These are phyloP conservation scores for Threskiornis aethiopicus DNA, from an alignment of 2,797 vertebrate genomes.

Conservation along the genomic window DNA sequence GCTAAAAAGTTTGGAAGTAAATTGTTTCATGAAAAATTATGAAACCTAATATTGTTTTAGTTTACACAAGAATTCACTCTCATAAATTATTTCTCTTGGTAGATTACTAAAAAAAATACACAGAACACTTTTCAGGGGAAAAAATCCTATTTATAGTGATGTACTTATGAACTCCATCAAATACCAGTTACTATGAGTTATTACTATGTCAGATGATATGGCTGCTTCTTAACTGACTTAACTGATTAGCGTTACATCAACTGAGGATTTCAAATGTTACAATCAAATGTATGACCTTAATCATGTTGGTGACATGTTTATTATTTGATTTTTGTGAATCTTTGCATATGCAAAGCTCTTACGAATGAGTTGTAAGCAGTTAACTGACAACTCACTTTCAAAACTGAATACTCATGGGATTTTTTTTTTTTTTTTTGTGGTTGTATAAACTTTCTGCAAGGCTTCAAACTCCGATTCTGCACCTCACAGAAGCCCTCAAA, in stretches of 20 bases:
- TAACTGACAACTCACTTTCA: background rate
- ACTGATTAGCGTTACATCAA: background rate
- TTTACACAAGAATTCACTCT: background rate
- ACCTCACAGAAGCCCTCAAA: background rate
- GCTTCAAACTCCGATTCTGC: background rate
- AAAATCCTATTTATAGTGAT: slow-evolving; percentile 14
- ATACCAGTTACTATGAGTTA: background rate
- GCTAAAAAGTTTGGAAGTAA: slow-evolving; percentile 39
- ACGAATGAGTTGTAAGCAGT: accelerated
- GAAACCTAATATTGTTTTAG: background rate
- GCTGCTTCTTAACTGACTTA: background rate
- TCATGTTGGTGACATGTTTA: background rate
- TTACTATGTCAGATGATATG: background rate
- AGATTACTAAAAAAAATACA: background rate
- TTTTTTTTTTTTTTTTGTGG: background rate
- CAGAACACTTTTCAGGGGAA: background rate
- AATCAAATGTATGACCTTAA: background rate
- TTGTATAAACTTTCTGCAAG: background rate
- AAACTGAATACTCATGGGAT: background rate
- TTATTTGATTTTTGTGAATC: background rate
- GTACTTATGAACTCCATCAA: background rate
- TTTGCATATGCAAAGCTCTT: background rate
- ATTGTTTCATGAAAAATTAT: background rate
- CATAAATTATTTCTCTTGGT: background rate
- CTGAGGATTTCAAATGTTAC: background rate